Conservation (phyloP, 2,888 invertebrate species). For the Thereva nobilitata region DNA sequence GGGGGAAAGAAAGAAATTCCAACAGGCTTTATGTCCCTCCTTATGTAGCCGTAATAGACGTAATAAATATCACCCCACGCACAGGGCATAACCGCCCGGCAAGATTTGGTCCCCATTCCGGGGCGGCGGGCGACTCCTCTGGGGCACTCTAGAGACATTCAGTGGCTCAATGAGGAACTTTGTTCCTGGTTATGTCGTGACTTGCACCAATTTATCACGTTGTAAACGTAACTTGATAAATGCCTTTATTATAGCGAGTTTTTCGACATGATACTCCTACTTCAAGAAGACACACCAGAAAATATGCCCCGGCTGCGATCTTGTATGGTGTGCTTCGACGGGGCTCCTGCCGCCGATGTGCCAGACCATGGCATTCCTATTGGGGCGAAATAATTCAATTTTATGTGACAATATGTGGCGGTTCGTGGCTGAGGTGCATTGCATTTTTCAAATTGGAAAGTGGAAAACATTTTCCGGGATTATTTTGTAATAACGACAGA, state of each 20-base stretch:
- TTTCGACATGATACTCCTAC: conserved; percentile 27
- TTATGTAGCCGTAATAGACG: conserved; percentile 33
- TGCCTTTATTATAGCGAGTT: conserved; percentile 39
- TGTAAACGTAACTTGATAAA: conserved; percentile 40
- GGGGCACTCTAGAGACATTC: neutral
- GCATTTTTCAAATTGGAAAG: conserved; percentile 16
- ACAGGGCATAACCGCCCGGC: conserved; percentile 4
- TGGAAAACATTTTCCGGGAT: no score
- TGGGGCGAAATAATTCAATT: conserved; percentile 26
- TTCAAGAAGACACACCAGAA: conserved; percentile 21
- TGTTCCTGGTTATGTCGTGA: conserved; percentile 34
- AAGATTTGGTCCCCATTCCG: conserved; percentile 11
- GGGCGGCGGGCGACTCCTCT: neutral
- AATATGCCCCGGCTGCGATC: conserved; percentile 22
- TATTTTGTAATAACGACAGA: no score
- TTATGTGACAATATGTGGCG: conserved; percentile 32
- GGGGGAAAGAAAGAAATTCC: conserved; percentile 25
- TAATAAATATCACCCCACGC: conserved; percentile 34
- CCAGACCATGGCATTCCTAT: neutral
- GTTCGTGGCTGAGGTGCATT: conserved; percentile 21
- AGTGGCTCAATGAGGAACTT: conserved; percentile 10
- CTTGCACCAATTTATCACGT: conserved; percentile 38
- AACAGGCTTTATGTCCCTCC: conserved; percentile 30
- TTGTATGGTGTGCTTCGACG: conserved; percentile 10
- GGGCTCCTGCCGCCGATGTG: neutral